Evolutionary conservation across 2,888 invertebrate species (phyloP).

Genomic region (Hyalella azteca): DNA sequence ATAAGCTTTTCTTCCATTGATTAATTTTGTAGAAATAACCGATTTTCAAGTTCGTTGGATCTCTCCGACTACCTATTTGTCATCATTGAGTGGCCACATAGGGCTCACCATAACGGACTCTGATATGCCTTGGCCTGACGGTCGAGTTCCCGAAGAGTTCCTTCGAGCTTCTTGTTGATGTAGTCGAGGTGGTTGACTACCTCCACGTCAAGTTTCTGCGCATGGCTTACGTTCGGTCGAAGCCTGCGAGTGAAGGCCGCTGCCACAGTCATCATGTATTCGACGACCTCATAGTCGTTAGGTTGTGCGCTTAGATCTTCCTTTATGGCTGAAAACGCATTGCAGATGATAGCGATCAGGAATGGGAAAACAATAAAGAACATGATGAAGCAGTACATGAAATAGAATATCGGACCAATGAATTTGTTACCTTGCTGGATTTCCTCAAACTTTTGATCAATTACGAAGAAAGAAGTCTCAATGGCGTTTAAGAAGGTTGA

Average conservation of each 20-base stretch:
- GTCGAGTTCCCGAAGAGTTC: neutral
- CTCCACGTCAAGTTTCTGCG: conserved; percentile 4
- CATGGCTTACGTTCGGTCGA: neutral
- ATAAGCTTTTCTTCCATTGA: no score
- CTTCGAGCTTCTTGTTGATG: conserved; percentile 25
- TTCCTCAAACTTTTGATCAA: conserved; percentile 52
- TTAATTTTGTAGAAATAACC: no score
- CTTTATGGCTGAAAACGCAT: conserved; percentile 48
- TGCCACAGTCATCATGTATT: conserved; percentile 47
- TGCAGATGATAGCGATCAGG: conserved; percentile 55
- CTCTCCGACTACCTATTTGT: no score
- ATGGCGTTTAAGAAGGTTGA: conserved; percentile 50
- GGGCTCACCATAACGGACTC: conserved; percentile 24
- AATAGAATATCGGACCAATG: conserved; percentile 54
- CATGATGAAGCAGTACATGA: conserved; percentile 50
- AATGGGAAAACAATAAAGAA: conserved; percentile 54
- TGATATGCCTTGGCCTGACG: neutral
- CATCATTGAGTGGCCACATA: no score
- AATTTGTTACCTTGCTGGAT: conserved; percentile 37
- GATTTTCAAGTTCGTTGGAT: no score
- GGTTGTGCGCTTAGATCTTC: conserved; percentile 47
- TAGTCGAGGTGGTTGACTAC: conserved; percentile 15
- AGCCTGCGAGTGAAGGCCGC: neutral
- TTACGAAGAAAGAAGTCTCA: conserved; percentile 51
- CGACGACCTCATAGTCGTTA: conserved; percentile 55